Evolutionary conservation across 2,797 vertebrate genomes (phyloP), one percentile per base, ranked within the genome.

Genomic region (Pantherophis vulpinus): DNA sequence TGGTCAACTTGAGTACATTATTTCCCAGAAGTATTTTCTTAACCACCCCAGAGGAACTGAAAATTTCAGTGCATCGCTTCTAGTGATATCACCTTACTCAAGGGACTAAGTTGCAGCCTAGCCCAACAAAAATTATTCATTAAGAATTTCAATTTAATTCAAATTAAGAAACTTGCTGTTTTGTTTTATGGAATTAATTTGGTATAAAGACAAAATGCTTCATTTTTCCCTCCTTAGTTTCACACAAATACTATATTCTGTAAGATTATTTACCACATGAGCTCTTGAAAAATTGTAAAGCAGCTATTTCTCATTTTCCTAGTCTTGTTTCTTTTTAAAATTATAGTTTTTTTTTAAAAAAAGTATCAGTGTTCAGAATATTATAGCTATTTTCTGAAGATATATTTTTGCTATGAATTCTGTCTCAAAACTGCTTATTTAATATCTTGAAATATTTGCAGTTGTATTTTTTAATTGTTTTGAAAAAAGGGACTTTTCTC

Each of bases 331-430:
- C 95, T 89, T 96, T 97, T 97, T 97, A 97, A 93, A 95, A 54
- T n/a, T 95, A 97, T 97, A 97, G 96, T 96, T 89, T 86, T 93
- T 89, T 89, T 23, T 89, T 37, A 37, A 14, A 18, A 74, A 89
- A 61, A 83, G 51, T 86, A 96, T 94, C 94, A 96, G 94, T 97
- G 93, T 97, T 97, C 96, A 97, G 97, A 95, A 97, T 96, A 96
- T 97, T 97, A 95, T 94, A 97, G 94, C 96, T 98, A 97, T 97
- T 98, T 97, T 97, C 97, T 94, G 96, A 98, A 97, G 96, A 95
- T 98, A 94, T 98, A 97, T 98, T 98, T 98, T 98, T 98, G 97
- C 96, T 97, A 97, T 96, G 92, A 96, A 97, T 95, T 91, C 95
- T 92, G n/a, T 95, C 93, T 96, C 95, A 83, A 83, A 97, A 97